Evolutionary conservation across 2,113 vertebrate species (phyloP).

Genomic region (Prinia subflava): DNA sequence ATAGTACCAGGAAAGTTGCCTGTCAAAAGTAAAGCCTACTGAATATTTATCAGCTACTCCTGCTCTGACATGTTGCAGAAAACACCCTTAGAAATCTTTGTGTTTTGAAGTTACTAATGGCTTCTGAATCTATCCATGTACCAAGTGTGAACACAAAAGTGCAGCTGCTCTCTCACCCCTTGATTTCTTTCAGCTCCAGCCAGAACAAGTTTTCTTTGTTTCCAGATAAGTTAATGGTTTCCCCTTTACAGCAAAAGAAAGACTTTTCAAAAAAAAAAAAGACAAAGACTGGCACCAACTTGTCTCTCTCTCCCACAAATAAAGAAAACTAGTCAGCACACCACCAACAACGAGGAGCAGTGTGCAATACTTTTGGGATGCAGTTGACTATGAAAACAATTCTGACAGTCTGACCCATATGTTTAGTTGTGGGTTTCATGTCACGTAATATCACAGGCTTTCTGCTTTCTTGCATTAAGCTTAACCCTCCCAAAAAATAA

Average conservation of each 20-base stretch:
- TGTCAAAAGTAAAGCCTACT: not conserved
- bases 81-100: not conserved
- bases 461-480: not conserved
- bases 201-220: not conserved
- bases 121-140: not conserved
- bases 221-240: not conserved
- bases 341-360: not conserved
- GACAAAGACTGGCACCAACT: not conserved
- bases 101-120: not conserved
- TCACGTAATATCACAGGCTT: not conserved
- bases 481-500: too few species aligned
- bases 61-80: not conserved
- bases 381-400: not conserved
- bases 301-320: not conserved
- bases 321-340: not conserved
- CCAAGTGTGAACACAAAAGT: not conserved
- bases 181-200: not conserved
- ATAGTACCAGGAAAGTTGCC: not conserved
- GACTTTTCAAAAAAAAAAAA: not conserved
- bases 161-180: not conserved
- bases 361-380: not conserved
- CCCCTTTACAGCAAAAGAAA: not conserved
- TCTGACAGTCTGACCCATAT: not conserved
- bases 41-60: not conserved
- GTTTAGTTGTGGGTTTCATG: not conserved